Base-by-base conservation (phyloP, 2,888 invertebrate genomes). In the Dichetophora obliterata region DNA sequence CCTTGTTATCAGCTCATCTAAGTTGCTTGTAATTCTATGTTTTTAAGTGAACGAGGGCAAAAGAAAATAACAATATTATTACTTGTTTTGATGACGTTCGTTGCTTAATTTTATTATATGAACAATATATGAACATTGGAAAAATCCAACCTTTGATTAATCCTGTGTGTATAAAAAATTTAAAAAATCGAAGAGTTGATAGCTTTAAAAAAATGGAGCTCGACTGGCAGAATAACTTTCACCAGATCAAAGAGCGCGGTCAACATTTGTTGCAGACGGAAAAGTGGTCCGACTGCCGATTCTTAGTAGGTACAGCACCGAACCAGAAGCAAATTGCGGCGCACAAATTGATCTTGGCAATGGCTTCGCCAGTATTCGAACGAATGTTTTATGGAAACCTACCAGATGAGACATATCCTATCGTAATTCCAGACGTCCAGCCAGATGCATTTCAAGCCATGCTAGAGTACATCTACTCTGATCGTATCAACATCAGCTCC, bases 361-460 rank as follows among this genome's bases (percentile, higher is more conserved):
- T 95, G 95, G 93, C 95, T 0, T 95, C 95, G 80, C 96, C 96
- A 0, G 96, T 96, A 0, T 96, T 96, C 85, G 95, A 96, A 85
- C 94, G 95, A 0, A 96, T 96, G 96, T 96, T 96, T 85, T 95
- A 91, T 85, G 96, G 96, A 0, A 94, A 94, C 31, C 93, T 96
- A 91, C 93, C 95, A 0, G 95, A 96, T 84, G 93, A 94, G 70
- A 92, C 92, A 79, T 93, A 93, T 81, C 94, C 95, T 0, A 95
- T 96, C 82, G 92, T 93, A 0, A 95, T 96, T 82, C 91, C 94
- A 50, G 96, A 96, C 87, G 95, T 96, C 1, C 95, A 95, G 86
- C 95, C 96, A 4, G 95, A 96, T 82, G 95, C 96, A 0, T 96
- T 96, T 83, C 94, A 93, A 87, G 93, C 95, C 3, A 90, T 96